These are phyloP conservation scores for Caenorhabditis sulstoni DNA, from an alignment of 2,888 invertebrate genomes.

Conservation along the genomic window DNA sequence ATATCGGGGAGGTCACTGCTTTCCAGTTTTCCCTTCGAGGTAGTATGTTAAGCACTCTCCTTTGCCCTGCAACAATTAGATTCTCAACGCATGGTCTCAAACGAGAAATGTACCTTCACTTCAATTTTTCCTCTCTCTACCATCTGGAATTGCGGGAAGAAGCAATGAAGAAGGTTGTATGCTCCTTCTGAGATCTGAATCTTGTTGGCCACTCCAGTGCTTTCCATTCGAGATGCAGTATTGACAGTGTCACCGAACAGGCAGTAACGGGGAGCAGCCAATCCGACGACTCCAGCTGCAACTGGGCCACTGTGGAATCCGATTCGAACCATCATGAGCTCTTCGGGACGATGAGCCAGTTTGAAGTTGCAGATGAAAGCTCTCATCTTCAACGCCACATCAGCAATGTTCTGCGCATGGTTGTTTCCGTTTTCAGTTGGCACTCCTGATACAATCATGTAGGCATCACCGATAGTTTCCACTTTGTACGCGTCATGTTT, in stretches of 20 bases:
- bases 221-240: slow-evolving; percentile 79
- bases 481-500: slow-evolving; percentile 80
- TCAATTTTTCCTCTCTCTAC: slow-evolving; percentile 78
- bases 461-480: slow-evolving; percentile 79
- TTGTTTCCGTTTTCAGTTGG: slow-evolving; percentile 79
- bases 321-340: slow-evolving; percentile 79
- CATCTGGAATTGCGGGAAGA: slow-evolving; percentile 76
- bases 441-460: slow-evolving; percentile 80
- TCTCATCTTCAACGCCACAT: slow-evolving; percentile 79
- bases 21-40: slow-evolving; percentile 72
- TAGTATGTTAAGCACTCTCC: slow-evolving; percentile 78
- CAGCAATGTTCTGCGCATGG: slow-evolving; percentile 79
- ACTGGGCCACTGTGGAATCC: slow-evolving; percentile 79
- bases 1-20: background rate
- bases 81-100: background rate
- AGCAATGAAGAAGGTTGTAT: slow-evolving; percentile 77
- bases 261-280: slow-evolving; percentile 77
- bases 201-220: slow-evolving; percentile 78
- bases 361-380: slow-evolving; percentile 77
- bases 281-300: slow-evolving; percentile 80
- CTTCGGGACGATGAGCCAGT: slow-evolving; percentile 78
- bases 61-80: slow-evolving; percentile 72
- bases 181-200: slow-evolving; percentile 79
- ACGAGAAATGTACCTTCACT: slow-evolving; percentile 68
- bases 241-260: slow-evolving; percentile 79